Conservation (phyloP, 2,113 vertebrate species). For the Myotis yumanensis region DNA sequence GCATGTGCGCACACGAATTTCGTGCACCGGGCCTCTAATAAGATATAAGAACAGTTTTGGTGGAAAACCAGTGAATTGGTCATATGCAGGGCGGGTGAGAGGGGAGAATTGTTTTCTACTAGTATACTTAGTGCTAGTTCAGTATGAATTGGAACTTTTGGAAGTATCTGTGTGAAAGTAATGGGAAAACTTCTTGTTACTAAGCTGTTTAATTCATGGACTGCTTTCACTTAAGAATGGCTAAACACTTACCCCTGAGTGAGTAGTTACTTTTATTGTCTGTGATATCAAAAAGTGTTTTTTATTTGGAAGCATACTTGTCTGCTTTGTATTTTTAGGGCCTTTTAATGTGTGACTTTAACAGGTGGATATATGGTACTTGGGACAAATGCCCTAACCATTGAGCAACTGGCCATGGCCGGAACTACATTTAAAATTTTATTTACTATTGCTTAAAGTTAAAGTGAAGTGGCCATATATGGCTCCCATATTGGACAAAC, state of each 20-base stretch:
- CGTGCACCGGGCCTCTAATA: background rate
- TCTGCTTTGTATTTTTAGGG: background rate
- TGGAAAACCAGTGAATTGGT: background rate
- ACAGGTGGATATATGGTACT: background rate
- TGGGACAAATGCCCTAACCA: too few relatives aligned
- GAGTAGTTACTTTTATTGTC: background rate
- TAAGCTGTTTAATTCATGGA: background rate
- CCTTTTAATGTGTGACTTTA: background rate
- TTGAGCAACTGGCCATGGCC: too few relatives aligned
- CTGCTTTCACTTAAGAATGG: background rate
- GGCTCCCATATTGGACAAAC: background rate
- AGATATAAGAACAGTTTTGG: background rate
- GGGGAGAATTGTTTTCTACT: background rate
- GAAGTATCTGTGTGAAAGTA: background rate
- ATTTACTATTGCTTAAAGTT: slow-evolving; percentile 10
- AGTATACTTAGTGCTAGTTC: background rate
- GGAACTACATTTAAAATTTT: background rate
- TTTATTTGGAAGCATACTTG: background rate
- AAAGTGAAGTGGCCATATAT: background rate
- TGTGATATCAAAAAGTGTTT: background rate
- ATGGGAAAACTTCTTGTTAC: background rate
- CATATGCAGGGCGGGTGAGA: background rate
- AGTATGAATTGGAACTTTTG: background rate
- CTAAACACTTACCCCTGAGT: background rate
- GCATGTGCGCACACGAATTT: too few relatives aligned